phyloP scores from a whole-genome alignment of 1,140 invertebrate species.

The Panagrolaimus sp. region DNA sequence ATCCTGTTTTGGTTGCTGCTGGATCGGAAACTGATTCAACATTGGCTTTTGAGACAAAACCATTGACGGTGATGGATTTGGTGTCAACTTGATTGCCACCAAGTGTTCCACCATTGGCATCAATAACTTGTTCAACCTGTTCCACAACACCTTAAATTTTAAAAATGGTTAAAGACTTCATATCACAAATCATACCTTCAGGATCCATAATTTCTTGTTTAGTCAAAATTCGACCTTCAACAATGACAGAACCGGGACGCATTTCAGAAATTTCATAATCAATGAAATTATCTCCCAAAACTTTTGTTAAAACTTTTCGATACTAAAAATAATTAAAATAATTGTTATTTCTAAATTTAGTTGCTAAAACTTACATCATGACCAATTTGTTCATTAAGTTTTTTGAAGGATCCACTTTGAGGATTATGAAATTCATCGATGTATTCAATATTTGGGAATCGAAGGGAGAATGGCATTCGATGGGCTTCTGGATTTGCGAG shows the following conservation, averaged over 20 bases:
- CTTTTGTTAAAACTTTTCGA: background rate
- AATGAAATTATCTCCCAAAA: constrained; percentile 5
- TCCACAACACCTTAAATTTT: background rate
- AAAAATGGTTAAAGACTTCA: too few relatives aligned
- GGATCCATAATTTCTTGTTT: constrained; percentile 6
- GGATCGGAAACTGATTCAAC: background rate
- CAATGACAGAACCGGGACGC: constrained; percentile 12
- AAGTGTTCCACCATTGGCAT: background rate
- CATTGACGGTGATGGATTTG: background rate
- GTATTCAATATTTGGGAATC: constrained; percentile 12
- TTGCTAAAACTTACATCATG: background rate
- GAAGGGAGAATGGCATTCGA: constrained; percentile 1
- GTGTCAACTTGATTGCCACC: background rate
- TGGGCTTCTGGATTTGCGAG: background rate
- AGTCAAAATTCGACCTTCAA: constrained; percentile 2
- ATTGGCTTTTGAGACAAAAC: constrained; percentile 9
- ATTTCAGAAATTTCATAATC: constrained; percentile 11
- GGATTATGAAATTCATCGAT: background rate
- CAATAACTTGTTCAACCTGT: constrained; percentile 10
- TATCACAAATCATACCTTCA: background rate
- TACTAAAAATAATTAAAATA: background rate
- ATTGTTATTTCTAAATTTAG: background rate
- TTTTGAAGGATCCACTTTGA: constrained; percentile 1
- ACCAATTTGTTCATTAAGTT: constrained; percentile 5
- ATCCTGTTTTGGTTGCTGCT: background rate